These are phyloP conservation scores for Centrocercus urophasianus DNA, from an alignment of 2,113 vertebrate genomes.

Conservation along the genomic window DNA sequence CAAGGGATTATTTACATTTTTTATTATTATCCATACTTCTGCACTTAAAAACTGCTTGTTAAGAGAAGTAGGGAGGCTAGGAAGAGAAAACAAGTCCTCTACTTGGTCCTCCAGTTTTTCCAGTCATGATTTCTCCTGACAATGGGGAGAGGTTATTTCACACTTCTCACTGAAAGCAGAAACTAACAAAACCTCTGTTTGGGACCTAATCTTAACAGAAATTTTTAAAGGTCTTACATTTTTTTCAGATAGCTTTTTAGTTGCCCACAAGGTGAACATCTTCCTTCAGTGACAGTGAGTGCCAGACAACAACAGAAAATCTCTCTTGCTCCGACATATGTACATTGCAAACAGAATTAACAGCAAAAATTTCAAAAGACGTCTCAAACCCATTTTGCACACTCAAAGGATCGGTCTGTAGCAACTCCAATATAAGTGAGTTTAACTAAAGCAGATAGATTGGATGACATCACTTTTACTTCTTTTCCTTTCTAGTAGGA, in stretches of 20 bases:
- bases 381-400: neutral
- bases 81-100: neutral
- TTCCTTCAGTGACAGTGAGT: neutral
- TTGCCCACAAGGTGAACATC: neutral
- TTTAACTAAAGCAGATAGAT: neutral
- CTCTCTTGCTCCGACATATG: neutral
- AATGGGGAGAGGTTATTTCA: neutral
- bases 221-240: neutral
- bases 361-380: neutral
- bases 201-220: neutral
- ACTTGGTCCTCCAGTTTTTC: neutral
- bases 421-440: neutral
- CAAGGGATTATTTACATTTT: neutral
- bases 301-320: neutral
- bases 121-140: neutral
- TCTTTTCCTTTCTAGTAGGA: neutral
- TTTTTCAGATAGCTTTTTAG: neutral
- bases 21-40: neutral
- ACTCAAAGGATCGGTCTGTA: neutral
- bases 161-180: neutral
- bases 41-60: neutral
- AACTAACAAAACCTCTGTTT: neutral
- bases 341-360: neutral
- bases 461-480: neutral
- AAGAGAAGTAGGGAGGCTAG: neutral